Base-by-base conservation (phyloP, 2,888 invertebrate species). In the Pollenia labialis region DNA sequence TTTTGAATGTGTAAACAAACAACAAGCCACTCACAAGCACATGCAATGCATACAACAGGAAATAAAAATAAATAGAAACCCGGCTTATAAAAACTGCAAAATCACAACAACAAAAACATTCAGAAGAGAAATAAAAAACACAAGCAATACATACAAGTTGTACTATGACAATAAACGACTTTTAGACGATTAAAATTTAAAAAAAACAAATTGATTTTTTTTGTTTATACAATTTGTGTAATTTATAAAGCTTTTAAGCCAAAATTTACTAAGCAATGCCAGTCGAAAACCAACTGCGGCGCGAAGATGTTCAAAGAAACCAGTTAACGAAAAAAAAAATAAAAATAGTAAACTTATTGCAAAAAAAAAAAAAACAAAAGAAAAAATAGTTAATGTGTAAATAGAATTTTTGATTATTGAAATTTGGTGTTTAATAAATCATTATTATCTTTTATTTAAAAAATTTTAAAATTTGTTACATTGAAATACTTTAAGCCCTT, bases 211-310 rank as follows among this genome's bases (percentile, higher is more conserved):
- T 74, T 79, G 82, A 80, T 72, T 80, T 85, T 82, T 64, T 62
- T 56, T 52, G 12, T 66, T 23, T 44, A 75, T 50, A 86, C 60
- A 76, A 75, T 44, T 74, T 85, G n/a, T 85, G 42, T 77, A 40
- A 74, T 72, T 72, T 58, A 71, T 50, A 84, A 81, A 84, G 87
- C 84, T 87, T 87, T 84, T 84, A 77, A 87, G 83, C 83, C 80
- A 80, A 88, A 88, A 72, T 68, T 71, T 18, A 64, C 40, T 72
- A 60, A 82, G 74, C 74, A 82, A 83, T 77, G 81, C 85, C 88
- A 89, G 89, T 89, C 72, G 85, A 85, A 85, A 87, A 74, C 75
- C 69, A 85, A 88, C 75, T 88, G 89, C 66, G 88, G 77, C 84
- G 88, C 80, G 88, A 88, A 86, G 88, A 88, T 87, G 88, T 87